A percentile compares a stretch with the other conserved stretches of the same genome.
These are phyloP conservation scores for Perca flavescens DNA, from an alignment of 2,113 vertebrate species.

Conservation along the genomic window DNA sequence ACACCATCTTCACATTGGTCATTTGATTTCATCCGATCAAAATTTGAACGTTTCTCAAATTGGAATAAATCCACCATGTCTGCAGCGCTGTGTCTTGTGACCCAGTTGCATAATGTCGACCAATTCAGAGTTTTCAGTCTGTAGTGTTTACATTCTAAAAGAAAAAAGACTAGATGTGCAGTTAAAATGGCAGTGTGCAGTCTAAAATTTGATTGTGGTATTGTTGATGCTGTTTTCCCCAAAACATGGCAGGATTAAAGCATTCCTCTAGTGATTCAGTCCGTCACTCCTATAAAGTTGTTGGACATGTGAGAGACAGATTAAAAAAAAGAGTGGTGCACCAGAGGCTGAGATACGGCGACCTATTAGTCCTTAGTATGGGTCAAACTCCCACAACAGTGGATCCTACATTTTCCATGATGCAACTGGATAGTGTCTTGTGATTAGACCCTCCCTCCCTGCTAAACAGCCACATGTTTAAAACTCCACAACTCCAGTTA, in stretches of 20 bases:
- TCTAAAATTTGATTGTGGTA: neutral
- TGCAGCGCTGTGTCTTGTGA: slow-evolving; percentile 25
- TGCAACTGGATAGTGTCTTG: slow-evolving; percentile 8
- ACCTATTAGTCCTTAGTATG: neutral
- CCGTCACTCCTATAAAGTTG: neutral
- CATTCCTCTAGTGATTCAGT: neutral
- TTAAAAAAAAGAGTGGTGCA: neutral
- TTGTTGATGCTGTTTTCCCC: neutral
- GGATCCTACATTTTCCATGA: neutral
- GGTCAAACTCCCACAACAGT: slow-evolving; percentile 1
- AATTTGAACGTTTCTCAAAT: neutral
- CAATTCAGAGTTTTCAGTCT: slow-evolving; percentile 3
- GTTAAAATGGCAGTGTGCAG: slow-evolving; percentile 47
- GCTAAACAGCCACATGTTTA: neutral
- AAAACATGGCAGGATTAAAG: neutral
- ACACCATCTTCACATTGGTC: slow-evolving; percentile 40
- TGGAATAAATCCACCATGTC: slow-evolving; percentile 27
- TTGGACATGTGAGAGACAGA: neutral
- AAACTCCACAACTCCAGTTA: neutral
- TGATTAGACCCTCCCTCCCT: neutral
- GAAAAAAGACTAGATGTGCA: neutral
- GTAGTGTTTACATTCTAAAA: slow-evolving; percentile 10
- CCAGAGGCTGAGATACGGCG: neutral
- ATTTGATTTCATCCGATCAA: neutral
- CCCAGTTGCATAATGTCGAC: slow-evolving; percentile 38